phyloP scores from a whole-genome alignment of 1,140 invertebrate genomes.

The Bombus sylvicola region DNA sequence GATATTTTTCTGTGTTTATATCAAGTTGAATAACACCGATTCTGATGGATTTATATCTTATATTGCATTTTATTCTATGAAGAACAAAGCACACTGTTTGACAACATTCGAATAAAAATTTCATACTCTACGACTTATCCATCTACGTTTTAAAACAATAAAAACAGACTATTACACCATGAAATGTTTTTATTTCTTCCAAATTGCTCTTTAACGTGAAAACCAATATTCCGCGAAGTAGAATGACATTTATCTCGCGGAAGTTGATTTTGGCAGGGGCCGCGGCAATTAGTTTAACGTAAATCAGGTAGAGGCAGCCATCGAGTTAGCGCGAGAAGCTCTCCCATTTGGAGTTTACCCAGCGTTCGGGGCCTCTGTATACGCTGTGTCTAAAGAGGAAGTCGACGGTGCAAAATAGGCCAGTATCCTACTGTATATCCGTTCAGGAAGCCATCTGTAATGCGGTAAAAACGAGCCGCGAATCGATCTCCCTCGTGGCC shows the following conservation, averaged over 20 bases:
- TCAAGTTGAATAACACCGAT: neutral
- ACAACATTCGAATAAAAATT: too few species aligned
- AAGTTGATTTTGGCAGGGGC: constrained; percentile 11
- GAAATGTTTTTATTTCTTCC: neutral
- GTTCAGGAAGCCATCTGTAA: constrained; percentile 27
- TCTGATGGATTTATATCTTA: neutral
- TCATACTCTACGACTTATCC: neutral
- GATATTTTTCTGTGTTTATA: neutral
- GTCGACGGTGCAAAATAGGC: constrained; percentile 38
- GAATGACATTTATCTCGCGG: constrained; percentile 8
- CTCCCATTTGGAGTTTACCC: constrained; percentile 41
- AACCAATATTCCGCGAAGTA: neutral
- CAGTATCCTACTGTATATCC: constrained; percentile 25
- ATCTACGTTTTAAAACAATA: neutral
- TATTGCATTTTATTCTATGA: neutral
- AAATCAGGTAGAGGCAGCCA: neutral
- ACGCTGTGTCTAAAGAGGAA: neutral
- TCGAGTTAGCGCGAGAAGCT: constrained; percentile 19
- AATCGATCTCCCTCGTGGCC: constrained; percentile 17
- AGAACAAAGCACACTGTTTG: neutral
- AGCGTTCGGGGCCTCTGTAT: neutral
- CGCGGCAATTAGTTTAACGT: constrained; percentile 27
- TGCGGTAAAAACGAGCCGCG: constrained; percentile 19
- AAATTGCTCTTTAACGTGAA: neutral
- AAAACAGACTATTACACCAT: neutral